These are phyloP conservation scores for Onychostoma macrolepis DNA, from an alignment of 2,113 vertebrate species.

Conservation along the genomic window DNA sequence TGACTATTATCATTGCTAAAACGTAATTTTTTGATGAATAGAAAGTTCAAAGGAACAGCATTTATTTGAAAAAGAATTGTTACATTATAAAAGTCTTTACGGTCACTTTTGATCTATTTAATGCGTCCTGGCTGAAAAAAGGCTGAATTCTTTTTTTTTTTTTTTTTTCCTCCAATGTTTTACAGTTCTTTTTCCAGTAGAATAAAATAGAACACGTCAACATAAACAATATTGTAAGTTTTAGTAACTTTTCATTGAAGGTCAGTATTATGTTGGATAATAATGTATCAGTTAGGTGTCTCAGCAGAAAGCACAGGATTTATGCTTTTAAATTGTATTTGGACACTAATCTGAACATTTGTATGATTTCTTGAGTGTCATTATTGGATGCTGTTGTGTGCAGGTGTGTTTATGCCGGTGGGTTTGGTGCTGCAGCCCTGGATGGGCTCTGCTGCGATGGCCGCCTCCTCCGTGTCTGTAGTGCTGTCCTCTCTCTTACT, in stretches of 20 bases:
- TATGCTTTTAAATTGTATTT: background rate
- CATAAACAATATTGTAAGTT: background rate
- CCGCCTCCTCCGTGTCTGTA: slow-evolving; percentile 94
- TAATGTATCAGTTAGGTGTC: background rate
- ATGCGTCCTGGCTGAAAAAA: background rate
- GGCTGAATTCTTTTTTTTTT: background rate
- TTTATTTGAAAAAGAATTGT: background rate
- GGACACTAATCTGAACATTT: background rate
- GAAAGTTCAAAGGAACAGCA: background rate
- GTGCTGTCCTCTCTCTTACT: slow-evolving; percentile 93
- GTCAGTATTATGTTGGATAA: background rate
- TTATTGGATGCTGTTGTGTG: background rate
- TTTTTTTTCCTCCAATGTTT: no score
- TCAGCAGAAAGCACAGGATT: background rate
- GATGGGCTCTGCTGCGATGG: slow-evolving; percentile 99
- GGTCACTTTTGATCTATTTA: background rate
- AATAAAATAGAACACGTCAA: no score
- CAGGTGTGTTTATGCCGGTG: slow-evolving; percentile 90
- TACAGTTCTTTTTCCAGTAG: no score
- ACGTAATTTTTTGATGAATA: background rate
- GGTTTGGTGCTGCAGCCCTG: slow-evolving; percentile 94
- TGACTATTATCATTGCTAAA: background rate
- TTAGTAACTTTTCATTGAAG: background rate
- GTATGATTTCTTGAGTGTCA: background rate
- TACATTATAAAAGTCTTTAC: background rate